Evolutionary conservation across 2,888 invertebrate species (phyloP), one percentile per base, ranked within the genome.

Genomic region (Rotaria sp.): DNA sequence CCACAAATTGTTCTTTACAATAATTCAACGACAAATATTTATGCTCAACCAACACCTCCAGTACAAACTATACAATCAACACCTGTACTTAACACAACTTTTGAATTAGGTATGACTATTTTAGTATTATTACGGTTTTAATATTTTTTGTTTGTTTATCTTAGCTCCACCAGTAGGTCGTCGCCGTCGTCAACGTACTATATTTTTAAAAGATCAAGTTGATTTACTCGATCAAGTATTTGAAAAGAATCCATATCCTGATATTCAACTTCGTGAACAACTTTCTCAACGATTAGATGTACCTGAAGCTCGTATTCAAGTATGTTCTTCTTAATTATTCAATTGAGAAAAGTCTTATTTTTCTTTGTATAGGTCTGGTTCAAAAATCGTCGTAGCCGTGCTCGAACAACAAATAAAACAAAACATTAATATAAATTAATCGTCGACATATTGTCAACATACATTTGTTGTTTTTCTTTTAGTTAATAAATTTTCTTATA

Each of bases 211-310:
- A 45, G 85, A 87, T 35, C 75, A 52, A 21, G 80, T 85, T 21
- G 84, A 84, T 30, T n/a, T 57, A 35, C 59, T 87, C 11, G 85
- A 87, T 24, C 75, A 80, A n/a, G n/a, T 84, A 13, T 87, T 87
- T 24, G 30, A 59, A 57, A 85, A 80, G 35, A 87, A 87, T 57
- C 85, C 80, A 13, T 87, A 87, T 87, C 87, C 87, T 18, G 87
- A 87, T 59, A 87, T 87, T 45, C 85, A 87, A 38, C 85, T 85
- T 21, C 50, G 87, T 55, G 85, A 85, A 30, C 57, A 80, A 57
- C 75, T 87, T 74, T 85, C 87, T 26, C 30, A 85, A 48, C 13
- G 52, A 41, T 38, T 87, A 13, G 55, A 80, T n/a, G 75, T 75
- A 13, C 85, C 35, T 13, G 87, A 87, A 48, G 85, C 84, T 59